These are phyloP conservation scores for Falco novaeseelandiae DNA, from an alignment of 2,797 vertebrate genomes.

Conservation along the genomic window DNA sequence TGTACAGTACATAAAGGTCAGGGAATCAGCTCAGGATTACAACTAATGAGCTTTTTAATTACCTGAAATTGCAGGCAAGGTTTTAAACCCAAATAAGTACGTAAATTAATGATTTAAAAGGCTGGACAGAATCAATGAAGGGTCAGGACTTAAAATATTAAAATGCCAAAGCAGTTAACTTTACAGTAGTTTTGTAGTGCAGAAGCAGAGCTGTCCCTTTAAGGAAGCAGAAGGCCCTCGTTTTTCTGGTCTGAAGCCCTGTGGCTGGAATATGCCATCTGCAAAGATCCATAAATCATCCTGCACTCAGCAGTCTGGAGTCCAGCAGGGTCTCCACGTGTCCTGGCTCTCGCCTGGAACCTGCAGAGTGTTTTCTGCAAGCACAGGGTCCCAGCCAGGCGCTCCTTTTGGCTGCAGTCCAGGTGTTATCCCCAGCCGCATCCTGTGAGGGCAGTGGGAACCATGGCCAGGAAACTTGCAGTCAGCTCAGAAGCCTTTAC, in stretches of 20 bases:
- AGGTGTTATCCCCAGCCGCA: neutral
- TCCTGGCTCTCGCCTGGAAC: neutral
- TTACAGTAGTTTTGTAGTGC: neutral
- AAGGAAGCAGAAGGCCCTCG: neutral
- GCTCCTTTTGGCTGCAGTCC: neutral
- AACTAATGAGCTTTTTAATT: slow-evolving; percentile 70
- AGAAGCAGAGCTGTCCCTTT: neutral
- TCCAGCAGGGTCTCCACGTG: slow-evolving; percentile 24
- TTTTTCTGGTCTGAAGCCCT: slow-evolving; percentile 20
- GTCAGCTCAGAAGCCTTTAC: neutral
- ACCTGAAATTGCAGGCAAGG: slow-evolving; percentile 35
- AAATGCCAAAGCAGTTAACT: neutral
- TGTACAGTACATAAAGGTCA: slow-evolving; percentile 15
- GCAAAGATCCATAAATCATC: slow-evolving; percentile 32
- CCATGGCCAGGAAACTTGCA: neutral
- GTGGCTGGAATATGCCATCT: slow-evolving; percentile 31
- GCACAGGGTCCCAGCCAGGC: neutral
- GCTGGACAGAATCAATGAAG: slow-evolving; percentile 30
- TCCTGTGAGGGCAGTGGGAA: neutral
- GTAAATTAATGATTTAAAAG: slow-evolving; percentile 65
- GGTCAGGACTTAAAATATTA: slow-evolving; percentile 46
- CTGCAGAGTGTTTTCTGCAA: neutral
- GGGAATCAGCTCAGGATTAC: slow-evolving; percentile 44
- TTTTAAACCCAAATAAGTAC: slow-evolving; percentile 63
- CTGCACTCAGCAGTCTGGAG: neutral